Evolutionary conservation across 2,888 invertebrate species (phyloP).

Genomic region (Kuschelorhynchus macadamiae): DNA sequence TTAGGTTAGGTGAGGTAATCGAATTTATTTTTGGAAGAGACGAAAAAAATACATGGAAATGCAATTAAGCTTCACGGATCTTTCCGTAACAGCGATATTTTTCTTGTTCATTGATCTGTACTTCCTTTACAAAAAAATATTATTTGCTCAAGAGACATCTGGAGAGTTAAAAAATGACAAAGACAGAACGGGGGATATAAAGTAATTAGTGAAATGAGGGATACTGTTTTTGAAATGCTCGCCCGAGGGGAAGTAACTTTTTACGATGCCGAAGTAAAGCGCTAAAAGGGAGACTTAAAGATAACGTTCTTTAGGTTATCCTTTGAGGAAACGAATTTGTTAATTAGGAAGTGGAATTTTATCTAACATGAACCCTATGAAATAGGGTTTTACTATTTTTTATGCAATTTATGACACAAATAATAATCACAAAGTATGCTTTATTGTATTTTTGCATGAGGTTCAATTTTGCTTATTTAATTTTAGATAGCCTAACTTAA

Average conservation of each 20-base stretch:
- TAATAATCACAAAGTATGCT: too few species aligned
- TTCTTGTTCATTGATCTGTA: slow-evolving; percentile 14
- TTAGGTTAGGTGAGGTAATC: too few species aligned
- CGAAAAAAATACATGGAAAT: slow-evolving; percentile 15
- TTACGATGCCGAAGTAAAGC: slow-evolving; percentile 30
- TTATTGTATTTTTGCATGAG: too few species aligned
- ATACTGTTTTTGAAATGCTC: slow-evolving; percentile 42
- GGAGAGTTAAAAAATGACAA: slow-evolving; percentile 32
- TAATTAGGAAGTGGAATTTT: slow-evolving; percentile 20
- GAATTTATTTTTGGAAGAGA: too few species aligned
- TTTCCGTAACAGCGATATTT: not conserved
- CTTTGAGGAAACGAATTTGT: slow-evolving; percentile 28
- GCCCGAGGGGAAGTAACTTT: slow-evolving; percentile 33
- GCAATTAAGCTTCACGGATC: slow-evolving; percentile 5
- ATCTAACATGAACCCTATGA: too few species aligned
- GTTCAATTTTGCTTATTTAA: too few species aligned
- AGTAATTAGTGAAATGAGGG: slow-evolving; percentile 34
- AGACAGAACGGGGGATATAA: slow-evolving; percentile 17
- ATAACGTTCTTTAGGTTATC: slow-evolving; percentile 15
- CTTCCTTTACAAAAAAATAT: slow-evolving; percentile 4
- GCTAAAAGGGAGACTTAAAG: slow-evolving; percentile 29
- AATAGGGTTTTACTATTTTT: too few species aligned
- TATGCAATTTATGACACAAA: too few species aligned
- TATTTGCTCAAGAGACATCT: slow-evolving; percentile 29
- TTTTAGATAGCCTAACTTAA: too few species aligned